Evolutionary conservation across 2,888 invertebrate species (phyloP).

Genomic region (Drosophila siamana): DNA sequence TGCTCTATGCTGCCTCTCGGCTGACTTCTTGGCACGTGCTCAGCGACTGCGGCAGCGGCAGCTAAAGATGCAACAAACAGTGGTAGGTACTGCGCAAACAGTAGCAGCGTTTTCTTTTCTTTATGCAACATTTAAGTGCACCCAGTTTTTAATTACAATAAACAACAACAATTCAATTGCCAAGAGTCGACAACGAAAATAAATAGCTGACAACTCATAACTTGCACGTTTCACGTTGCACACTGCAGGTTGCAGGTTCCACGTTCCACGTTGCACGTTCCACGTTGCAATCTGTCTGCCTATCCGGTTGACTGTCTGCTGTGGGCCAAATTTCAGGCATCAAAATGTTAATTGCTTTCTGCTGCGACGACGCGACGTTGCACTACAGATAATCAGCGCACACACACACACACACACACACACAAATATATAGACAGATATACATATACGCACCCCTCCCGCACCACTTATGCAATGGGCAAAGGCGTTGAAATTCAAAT

Average conservation of each 20-base stretch:
- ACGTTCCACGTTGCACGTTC: conserved; percentile 22
- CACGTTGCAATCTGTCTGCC: conserved; percentile 14
- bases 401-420: conserved; percentile 5
- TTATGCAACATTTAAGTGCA: conserved; percentile 78
- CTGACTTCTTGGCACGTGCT: conserved; percentile 75
- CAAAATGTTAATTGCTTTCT: conserved; percentile 76
- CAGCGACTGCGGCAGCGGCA: conserved; percentile 40
- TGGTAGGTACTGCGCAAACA: conserved; percentile 1
- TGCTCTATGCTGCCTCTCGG: conserved; percentile 30
- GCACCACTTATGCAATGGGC: conserved; percentile 39
- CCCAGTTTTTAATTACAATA: conserved; percentile 71
- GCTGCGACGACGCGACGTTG: conserved; percentile 22
- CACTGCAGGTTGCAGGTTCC: conserved; percentile 8
- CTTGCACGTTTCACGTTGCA: conserved; percentile 30
- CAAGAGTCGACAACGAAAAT: conserved; percentile 44
- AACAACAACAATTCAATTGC: conserved; percentile 69
- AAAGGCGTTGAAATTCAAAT: conserved; percentile 33
- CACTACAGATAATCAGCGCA: conserved; percentile 47
- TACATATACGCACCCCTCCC: background rate
- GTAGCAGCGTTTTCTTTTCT: conserved; percentile 54
- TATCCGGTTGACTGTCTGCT: conserved; percentile 18
- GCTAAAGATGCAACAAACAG: conserved; percentile 7
- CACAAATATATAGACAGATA: background rate
- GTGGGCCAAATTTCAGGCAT: conserved; percentile 64
- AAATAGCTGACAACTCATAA: conserved; percentile 55